Evolutionary conservation across 2,888 invertebrate genomes (phyloP), one percentile per base, ranked within the genome.

Genomic region (Salticus scenicus): DNA sequence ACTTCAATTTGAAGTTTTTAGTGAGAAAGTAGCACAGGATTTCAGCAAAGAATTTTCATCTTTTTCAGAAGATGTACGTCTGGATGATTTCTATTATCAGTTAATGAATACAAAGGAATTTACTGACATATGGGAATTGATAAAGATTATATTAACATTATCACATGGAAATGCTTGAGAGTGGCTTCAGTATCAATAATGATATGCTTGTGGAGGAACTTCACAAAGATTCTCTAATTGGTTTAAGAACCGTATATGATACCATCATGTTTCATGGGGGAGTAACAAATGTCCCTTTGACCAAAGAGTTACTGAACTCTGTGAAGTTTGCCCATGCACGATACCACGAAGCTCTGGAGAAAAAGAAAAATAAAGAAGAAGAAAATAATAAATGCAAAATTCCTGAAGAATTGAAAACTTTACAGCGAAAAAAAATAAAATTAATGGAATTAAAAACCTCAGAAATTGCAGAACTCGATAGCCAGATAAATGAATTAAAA

Each of bases 81-180:
- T 42, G 42, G 42, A 42, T 42, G 42, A 42, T 42, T 42, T 42
- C 14, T 42, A 12, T 14, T 42, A 42, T 14, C 8, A 14, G 8
- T 12, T 42, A 12, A 8, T 42, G 14, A 42, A 42, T 8, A 12
- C 42, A 12, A 14, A 42, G 14, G 42, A 42, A 42, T 42, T 42
- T 42, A 8, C 8, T 12, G 42, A 42, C 42, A 8, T 42, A 8
- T 42, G 42, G 42, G 42, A 42, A 42, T 8, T 42, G 8, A 14
- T 42, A 42, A 42, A 42, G 14, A 42, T 42, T 42, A 14, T 42
- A 14, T 14, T 42, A 8, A 42, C 42, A n/a, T n/a, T 64, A 24
- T 64, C 64, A 14, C 64, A 64, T 64, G 20, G 20, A 1, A 64
- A 64, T 64, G 64, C 64, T 64, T 64, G 64, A 64, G 5, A 27